These are phyloP conservation scores for Dilophus febrilis DNA, from an alignment of 2,888 invertebrate species.

Conservation along the genomic window DNA sequence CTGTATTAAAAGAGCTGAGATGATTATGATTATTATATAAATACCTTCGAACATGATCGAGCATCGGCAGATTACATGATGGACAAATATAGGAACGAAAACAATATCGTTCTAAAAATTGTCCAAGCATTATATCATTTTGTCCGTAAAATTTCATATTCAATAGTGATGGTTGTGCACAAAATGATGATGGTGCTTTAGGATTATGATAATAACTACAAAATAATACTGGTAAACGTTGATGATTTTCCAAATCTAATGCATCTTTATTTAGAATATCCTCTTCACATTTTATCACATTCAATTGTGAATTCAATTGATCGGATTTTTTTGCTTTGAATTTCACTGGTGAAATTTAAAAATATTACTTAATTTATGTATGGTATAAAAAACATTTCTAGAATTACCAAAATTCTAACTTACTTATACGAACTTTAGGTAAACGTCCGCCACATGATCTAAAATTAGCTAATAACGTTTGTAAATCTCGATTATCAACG, in stretches of 20 bases:
- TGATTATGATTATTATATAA: background rate
- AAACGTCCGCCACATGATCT: constrained; percentile 67
- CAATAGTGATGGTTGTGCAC: constrained; percentile 26
- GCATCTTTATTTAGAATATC: constrained; percentile 40
- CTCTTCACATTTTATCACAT: constrained; percentile 20
- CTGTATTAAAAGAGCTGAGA: background rate
- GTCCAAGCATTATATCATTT: constrained; percentile 88
- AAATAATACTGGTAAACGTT: constrained; percentile 67
- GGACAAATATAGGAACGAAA: constrained; percentile 73
- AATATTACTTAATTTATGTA: background rate
- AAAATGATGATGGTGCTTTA: constrained; percentile 27
- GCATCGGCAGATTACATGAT: constrained; percentile 67
- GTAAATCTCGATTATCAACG: constrained; percentile 45
- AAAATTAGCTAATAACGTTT: constrained; percentile 64
- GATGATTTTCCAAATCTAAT: constrained; percentile 64
- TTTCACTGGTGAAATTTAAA: constrained; percentile 8
- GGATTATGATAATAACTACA: constrained; percentile 40
- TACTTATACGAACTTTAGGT: constrained; percentile 24
- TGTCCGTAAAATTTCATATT: constrained; percentile 88
- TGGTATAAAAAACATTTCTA: background rate
- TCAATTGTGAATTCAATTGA: constrained; percentile 17
- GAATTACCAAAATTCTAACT: background rate
- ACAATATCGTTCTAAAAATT: constrained; percentile 85
- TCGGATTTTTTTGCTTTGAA: constrained; percentile 15
- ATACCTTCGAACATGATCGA: constrained; percentile 64